Evolutionary conservation across 2,888 invertebrate genomes (phyloP), one percentile per base, ranked within the genome.

Genomic region (Pardosa pseudoannulata): DNA sequence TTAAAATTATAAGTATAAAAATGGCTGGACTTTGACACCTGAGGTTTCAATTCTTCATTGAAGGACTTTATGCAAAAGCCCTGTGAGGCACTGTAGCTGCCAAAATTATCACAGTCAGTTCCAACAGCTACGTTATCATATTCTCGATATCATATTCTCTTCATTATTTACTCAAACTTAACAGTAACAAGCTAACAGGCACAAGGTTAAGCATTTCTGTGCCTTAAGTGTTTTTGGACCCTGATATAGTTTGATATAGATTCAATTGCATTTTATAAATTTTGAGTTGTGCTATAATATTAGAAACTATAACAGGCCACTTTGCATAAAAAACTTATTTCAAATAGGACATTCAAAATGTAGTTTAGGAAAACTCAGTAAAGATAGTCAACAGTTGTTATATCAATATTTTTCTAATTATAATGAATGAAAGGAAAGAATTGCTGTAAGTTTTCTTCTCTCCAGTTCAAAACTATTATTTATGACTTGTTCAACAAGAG

Each of bases 11-110:
- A 39, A 16, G 71, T 46, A 71, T 71, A 71, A 71, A 87, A 87
- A 80, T 87, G 87, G 87, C 87, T 87, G 87, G 87, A 87, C 65
- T 87, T 75, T 36, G 75, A 76, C 87, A 87, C 80, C 87, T 87
- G 87, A 87, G 87, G 72, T 67, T 78, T 76, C 50, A 41, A 39
- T 31, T 72, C 76, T 50, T 79, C 64, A 73, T 74, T 74, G 19
- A 41, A 67, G 74, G 78, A 50, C 71, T 39, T 64, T 64, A 9
- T 36, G 28, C 29, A 36, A 29, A 65, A 85, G 73, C 56, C 79
- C 68, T 46, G 68, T 74, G n/a, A 83, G 74, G 79, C 70, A 86
- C 70, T 71, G 85, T 79, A 86, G 85, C 85, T 86, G 79, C 85
- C 85, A 70, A 70, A 62, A 78, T 68, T 79, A 86, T 86, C 85